Base-by-base conservation (phyloP, 2,113 vertebrate species). In the Herpetotheres cachinnans region DNA sequence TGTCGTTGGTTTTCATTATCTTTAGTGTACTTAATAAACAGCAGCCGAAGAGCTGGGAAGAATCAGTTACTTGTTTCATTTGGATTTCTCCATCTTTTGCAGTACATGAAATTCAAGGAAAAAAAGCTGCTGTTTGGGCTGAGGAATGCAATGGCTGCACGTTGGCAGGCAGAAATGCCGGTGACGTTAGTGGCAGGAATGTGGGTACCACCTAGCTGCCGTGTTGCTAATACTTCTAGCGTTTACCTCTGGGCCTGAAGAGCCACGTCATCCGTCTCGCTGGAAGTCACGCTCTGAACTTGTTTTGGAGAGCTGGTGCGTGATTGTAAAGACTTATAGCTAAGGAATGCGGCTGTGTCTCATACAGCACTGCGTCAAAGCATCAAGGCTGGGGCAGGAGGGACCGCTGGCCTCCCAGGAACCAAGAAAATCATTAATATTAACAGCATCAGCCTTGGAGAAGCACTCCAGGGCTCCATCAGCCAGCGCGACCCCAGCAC, bases 1-100 rank as follows among this genome's bases (percentile, higher is more conserved):
- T 81, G 62, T 70, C 83, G 78, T 83, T 62, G 58, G 42, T 76
- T 95, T 95, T 89, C 80, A 78, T 89, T 95, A 91, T 42, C 76
- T 96, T 86, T 70, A 89, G 86, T 70, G 72, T 66, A 81, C 81
- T 86, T 89, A 92, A 74, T 74, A 95, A 95, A 92, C 67, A 92
- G 55, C 63, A 91, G 29, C 46, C 17, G 22, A 86, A 83, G 63
- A 62, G 32, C 59, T 77, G 50, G 36, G 58, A 90, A 89, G 59
- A 67, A 83, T 76, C 49, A 81, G 36, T 81, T 44, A 22, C 32
- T 86, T 69, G 40, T 62, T 86, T 92, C 79, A 61, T 30, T 18
- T 34, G 34, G 36, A 65, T 77, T 90, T 86, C 71, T 66, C 55
- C 32, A 49, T 61, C 67, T 77, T 77, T 56, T 32, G 19, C 22